Evolutionary conservation across 2,888 invertebrate species (phyloP).

Genomic region (Iphiclides podalirius): DNA sequence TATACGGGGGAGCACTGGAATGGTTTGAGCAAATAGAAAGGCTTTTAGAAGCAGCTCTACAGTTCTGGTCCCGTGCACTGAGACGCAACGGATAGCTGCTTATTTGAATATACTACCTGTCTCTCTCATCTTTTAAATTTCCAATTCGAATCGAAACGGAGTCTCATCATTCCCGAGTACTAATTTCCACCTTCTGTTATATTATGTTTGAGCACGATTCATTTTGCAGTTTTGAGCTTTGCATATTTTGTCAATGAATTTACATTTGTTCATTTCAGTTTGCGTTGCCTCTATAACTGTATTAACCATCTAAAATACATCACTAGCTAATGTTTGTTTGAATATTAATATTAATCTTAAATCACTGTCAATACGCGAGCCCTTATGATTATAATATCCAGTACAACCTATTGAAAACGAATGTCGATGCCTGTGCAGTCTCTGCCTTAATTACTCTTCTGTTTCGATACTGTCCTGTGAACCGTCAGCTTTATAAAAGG

Average conservation of each 20-base stretch:
- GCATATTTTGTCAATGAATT: neutral
- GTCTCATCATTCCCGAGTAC: conserved; percentile 9
- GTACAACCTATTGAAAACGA: too few relatives aligned
- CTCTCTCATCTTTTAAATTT: conserved; percentile 15
- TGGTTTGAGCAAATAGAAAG: conserved; percentile 50
- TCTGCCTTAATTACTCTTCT: too few relatives aligned
- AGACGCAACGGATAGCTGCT: conserved; percentile 34
- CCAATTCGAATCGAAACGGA: conserved; percentile 16
- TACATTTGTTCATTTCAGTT: neutral
- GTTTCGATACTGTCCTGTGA: too few relatives aligned
- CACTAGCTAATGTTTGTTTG: too few relatives aligned
- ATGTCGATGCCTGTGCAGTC: too few relatives aligned
- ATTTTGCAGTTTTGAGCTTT: conserved; percentile 1
- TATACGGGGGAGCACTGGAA: conserved; percentile 44
- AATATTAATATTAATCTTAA: too few relatives aligned
- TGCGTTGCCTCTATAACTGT: too few relatives aligned
- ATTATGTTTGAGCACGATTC: neutral
- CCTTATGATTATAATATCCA: too few relatives aligned
- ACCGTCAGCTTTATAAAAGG: too few relatives aligned
- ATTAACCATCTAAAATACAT: too few relatives aligned
- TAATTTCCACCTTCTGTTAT: conserved; percentile 11
- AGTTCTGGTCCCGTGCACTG: conserved; percentile 32
- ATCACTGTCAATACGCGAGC: too few relatives aligned
- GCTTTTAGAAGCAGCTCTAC: conserved; percentile 45
- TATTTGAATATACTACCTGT: conserved; percentile 27